Percentiles rank a stretch among this genome's conserved stretches.
Conservation (phyloP, 2,113 vertebrate genomes). For the Channa argus region DNA sequence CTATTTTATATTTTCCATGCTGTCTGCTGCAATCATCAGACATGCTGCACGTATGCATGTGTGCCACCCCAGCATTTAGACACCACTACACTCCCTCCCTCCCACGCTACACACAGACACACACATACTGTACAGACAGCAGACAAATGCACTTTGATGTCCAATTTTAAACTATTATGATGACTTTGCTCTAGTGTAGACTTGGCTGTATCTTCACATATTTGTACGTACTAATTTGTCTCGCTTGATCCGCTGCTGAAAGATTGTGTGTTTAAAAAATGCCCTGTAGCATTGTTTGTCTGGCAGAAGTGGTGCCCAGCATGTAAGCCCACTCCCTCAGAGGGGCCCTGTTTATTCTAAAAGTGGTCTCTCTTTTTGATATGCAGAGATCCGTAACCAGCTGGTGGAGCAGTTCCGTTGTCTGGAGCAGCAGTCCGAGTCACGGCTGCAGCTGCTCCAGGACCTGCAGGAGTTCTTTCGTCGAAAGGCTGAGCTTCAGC, state of each 20-base stretch:
- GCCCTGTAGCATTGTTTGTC: slow-evolving; percentile 41
- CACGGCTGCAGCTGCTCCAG: slow-evolving; percentile 92
- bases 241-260: background rate
- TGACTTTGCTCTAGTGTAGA: slow-evolving; percentile 49
- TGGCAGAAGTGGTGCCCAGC: slow-evolving; percentile 31
- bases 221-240: slow-evolving; percentile 10
- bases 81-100: slow-evolving; percentile 27
- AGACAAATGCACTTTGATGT: slow-evolving; percentile 62
- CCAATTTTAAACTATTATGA: slow-evolving; percentile 59
- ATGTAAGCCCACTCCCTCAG: slow-evolving; percentile 18
- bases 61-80: slow-evolving; percentile 62
- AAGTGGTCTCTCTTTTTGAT: slow-evolving; percentile 41
- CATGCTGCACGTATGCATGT: slow-evolving; percentile 71
- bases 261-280: slow-evolving; percentile 13
- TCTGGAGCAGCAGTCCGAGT: slow-evolving; percentile 96
- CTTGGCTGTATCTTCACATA: slow-evolving; percentile 12
- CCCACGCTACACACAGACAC: slow-evolving; percentile 2
- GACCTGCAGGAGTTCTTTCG: slow-evolving; percentile 98
- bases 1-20: slow-evolving; percentile 81
- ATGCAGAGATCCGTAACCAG: slow-evolving; percentile 93
- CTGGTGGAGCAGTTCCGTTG: slow-evolving; percentile 96
- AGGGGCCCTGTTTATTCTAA: slow-evolving; percentile 33
- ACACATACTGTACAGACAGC: slow-evolving; percentile 11
- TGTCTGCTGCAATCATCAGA: slow-evolving; percentile 79
- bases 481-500: slow-evolving; percentile 93